These are phyloP conservation scores for Ostrea edulis DNA, from an alignment of 1,140 invertebrate genomes.

Conservation along the genomic window DNA sequence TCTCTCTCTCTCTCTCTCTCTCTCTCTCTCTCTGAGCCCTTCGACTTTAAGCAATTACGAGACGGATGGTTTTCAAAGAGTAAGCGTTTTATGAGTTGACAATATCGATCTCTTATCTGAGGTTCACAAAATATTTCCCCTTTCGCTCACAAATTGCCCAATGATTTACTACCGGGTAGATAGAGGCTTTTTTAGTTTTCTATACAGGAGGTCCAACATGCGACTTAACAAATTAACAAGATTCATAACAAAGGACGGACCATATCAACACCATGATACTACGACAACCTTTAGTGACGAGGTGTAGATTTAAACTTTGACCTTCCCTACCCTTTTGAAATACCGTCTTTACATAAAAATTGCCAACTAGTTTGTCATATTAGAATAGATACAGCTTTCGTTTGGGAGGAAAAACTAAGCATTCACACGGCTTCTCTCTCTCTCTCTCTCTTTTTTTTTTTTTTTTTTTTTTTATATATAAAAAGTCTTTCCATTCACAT, in stretches of 20 bases:
- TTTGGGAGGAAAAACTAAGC: background rate
- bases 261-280: background rate
- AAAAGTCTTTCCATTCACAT: constrained; percentile 8
- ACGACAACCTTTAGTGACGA: background rate
- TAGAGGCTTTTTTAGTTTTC: constrained; percentile 16
- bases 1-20: constrained; percentile 10
- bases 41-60: background rate
- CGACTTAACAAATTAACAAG: constrained; percentile 29
- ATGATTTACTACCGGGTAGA: constrained; percentile 20
- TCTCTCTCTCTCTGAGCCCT: background rate
- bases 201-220: constrained; percentile 34
- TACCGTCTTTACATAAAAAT: constrained; percentile 19
- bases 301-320: background rate
- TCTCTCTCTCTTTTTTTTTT: too few relatives aligned
- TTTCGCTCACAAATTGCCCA: constrained; percentile 23
- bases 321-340: background rate
- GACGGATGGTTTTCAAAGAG: background rate
- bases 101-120: constrained; percentile 12
- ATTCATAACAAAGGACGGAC: background rate
- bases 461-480: too few relatives aligned
- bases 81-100: background rate
- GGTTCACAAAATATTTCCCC: background rate
- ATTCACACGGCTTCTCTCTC: constrained; percentile 26
- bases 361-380: background rate
- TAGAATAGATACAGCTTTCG: background rate